Base-by-base conservation (phyloP, 2,113 vertebrate genomes). In the Cacatua alba region DNA sequence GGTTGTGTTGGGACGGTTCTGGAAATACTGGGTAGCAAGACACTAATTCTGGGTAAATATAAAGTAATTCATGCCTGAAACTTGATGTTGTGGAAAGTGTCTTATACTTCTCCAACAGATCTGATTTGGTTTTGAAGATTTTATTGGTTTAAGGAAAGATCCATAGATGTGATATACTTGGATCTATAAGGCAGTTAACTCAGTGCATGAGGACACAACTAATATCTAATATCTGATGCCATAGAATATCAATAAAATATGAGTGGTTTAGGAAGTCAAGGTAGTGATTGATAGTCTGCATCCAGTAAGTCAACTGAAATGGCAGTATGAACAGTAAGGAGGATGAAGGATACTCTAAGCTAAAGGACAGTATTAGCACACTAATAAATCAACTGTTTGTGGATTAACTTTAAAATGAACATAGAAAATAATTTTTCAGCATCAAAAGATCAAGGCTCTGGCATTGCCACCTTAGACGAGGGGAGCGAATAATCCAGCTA, bases 401-500 rank as follows among this genome's bases (percentile, higher is more conserved):
- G 51, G 41, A 78, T 92, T 94, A 70, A 91, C 43, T 71, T 96
- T 39, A 59, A 67, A 60, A 18, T 86, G 51, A 88, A 83, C 0
- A 0, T 84, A 67, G 80, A 92, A 91, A 74, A 67, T 51, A 29
- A 2, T 33, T 88, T 93, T 86, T 82, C 53, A 41, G 26, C 44
- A 9, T 72, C 71, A 77, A 86, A 88, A 84, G 83, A 91, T 88
- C 79, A 44, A 13, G 51, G 64, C 64, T 87, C 48, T 93, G 88
- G 46, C 80, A 29, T 77, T 78, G 76, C 76, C 2, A 6, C 51
- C 13, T 70, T 70, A 77, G 80, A 84, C 0, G 10, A 90, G 35
- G n/a, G 49, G 67, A 88, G 65, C 72, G 71, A 82, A 75, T 94
- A 81, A 88, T 94, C 55, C 18, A 60, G 51, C 94, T 97, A 93